Evolutionary conservation across 2,113 vertebrate species (phyloP), one percentile per base, ranked within the genome.

Genomic region (Empidonax alnorum): DNA sequence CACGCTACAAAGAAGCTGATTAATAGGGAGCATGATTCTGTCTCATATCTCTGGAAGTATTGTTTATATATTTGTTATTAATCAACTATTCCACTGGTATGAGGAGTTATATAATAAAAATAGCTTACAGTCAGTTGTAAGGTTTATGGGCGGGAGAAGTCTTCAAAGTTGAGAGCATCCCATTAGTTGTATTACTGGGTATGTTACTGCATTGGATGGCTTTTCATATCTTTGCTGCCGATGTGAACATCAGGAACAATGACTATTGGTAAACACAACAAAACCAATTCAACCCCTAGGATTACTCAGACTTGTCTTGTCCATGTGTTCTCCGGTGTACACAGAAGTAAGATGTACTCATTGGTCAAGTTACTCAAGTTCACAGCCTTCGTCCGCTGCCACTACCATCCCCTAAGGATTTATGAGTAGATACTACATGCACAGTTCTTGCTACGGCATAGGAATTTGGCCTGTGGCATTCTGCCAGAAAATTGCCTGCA

Each of bases 1-100:
- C 59, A 41, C 21, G 13, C 53, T 19, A 39, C 93, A 93, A 93
- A 96, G 81, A 81, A 90, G 59, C 92, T 97, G 97, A 98, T 97
- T 95, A 97, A 97, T 94, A 87, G 78, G 83, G 77, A 87, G 76
- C 31, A 31, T 84, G 96, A 96, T 87, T 97, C 87, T 86, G 5
- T 92, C 81, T 96, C 53, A 23, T 88, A 84, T 89, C 73, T 90
- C 76, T 81, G 89, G 94, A 97, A 95, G 87, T 91, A 76, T 84
- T 96, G 78, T 93, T 93, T 97, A 93, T 96, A 46, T 96, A 90
- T 95, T 93, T 97, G 58, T 78, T 97, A 74, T 91, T 97, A 96
- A 95, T 97, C 92, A 97, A 67, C 75, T 85, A 76, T 96, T 93
- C 80, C 66, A 35, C 87, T 96, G 78, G 69, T 91, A 89, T 97